Conservation (phyloP, 2,888 invertebrate genomes). For the Pandemis corylana region DNA sequence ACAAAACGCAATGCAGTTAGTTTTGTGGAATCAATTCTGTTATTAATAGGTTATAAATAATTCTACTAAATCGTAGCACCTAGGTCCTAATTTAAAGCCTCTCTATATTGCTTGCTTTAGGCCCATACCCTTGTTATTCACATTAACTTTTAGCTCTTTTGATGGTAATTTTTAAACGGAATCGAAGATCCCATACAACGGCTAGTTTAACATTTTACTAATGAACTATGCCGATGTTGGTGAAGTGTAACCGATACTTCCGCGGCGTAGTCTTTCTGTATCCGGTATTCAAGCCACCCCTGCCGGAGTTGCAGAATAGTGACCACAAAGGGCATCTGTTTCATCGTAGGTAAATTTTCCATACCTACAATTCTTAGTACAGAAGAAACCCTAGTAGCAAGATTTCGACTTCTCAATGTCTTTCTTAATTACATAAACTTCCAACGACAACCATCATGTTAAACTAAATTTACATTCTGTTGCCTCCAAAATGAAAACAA, state of each 20-base stretch:
- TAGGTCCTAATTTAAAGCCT: too few species aligned
- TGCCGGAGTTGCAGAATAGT: conserved; percentile 31
- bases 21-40: not conserved
- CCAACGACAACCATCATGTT: not conserved
- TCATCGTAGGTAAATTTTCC: not conserved
- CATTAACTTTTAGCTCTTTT: not conserved
- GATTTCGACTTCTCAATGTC: not conserved
- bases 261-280: conserved; percentile 51
- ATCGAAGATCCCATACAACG: conserved; percentile 4
- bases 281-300: conserved; percentile 48
- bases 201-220: conserved; percentile 19
- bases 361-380: not conserved
- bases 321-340: conserved; percentile 28
- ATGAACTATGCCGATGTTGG: conserved; percentile 40
- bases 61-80: too few species aligned
- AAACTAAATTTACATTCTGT: not conserved
- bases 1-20: conserved; percentile 30
- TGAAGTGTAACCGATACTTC: conserved; percentile 53
- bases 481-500: not conserved
- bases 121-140: not conserved
- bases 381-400: not conserved
- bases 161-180: not conserved
- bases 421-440: not conserved
- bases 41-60: not conserved
- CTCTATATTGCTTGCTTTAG: not conserved